Base-by-base conservation (phyloP, 2,113 vertebrate species). In the Etheostoma spectabile region DNA sequence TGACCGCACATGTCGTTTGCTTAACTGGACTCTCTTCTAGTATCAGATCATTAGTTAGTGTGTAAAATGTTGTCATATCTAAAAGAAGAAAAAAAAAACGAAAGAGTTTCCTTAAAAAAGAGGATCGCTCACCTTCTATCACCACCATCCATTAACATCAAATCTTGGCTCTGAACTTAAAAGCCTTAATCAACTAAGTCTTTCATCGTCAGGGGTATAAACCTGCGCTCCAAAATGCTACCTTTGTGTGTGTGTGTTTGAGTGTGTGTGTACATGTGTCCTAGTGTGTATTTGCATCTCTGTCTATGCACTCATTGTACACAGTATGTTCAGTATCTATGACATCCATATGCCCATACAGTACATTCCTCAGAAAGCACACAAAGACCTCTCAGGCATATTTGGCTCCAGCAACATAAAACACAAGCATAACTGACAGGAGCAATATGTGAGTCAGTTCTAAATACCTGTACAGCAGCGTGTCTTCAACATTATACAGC, bases 171-270 rank as follows among this genome's bases (percentile, higher is more conserved):
- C 83, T 67, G 65, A 85, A 71, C 52, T 68, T 49, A 67, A 79
- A 82, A 80, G 78, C 78, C 79, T 83, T 86, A 81, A 92, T 93
- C 77, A 94, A 88, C 74, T 38, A 80, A 53, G 57, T 82, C 89
- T 88, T 82, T 93, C 88, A 90, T 86, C 79, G 11, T 68, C 85
- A 72, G 74, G 42, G 77, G 60, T 52, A 87, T 80, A 84, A 89
- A 89, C 33, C 81, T 86, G 49, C 64, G 52, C 59, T 88, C 83
- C 86, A 77, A 66, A 53, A 77, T n/a, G 45, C 38, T 53, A 19
- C 33, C 56, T 42, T 21, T 55, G 27, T 56, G 81, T 30, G 59
- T 62, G 30, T 77, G 21, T 61, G 59, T 52, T 46, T 67, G 10
- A 2, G 59, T 62, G 30, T 77, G 21, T 61, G 59, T 52, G 64